Base-by-base conservation (phyloP, 2,113 vertebrate genomes). In the Sclerurus mexicanus region DNA sequence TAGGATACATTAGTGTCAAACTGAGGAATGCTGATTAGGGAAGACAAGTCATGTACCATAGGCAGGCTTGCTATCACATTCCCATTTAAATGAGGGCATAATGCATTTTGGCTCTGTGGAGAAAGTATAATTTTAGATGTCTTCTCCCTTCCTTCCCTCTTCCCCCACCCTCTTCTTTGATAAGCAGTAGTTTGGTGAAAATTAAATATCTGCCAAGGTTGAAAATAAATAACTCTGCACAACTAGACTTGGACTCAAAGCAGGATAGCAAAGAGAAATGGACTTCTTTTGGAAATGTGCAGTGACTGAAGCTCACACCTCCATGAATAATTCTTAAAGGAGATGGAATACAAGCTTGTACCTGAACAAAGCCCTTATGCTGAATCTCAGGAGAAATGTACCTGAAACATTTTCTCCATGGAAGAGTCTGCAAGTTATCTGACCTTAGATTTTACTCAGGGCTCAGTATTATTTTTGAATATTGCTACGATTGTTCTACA, bases 1-100 rank as follows among this genome's bases (percentile, higher is more conserved):
- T 94, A 89, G 81, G 85, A 55, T 76, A 69, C 39, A 79, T 95
- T 87, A 96, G 46, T 85, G 74, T 94, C 85, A 93, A 89, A 66
- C 58, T 39, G 58, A 76, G 78, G 66, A 83, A 91, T 62, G 37
- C 55, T 85, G 67, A 93, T 94, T 83, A 91, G 62, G 50, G 49
- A 62, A 82, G 89, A 69, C 13, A 33, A 91, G 53, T 46, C 30
- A 12, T 18, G n/a, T 66, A n/a, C 47, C 28, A 13, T 31, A 69
- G 42, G 47, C 56, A 82, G 37, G 27, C n/a, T 35, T 2, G 3
- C 67, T 76, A 56, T 21, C 39, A 39, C 31, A 80, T 28, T 69
- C 30, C 40, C 21, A 42, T 94, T 72, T 69, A 94, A 91, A 94
- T 39, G n/a, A 60, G 33, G 12, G 21, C 24, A 56, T 60, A 23